Evolutionary conservation across 2,888 invertebrate species (phyloP).

Genomic region (Hirtodrosophila trivittata): DNA sequence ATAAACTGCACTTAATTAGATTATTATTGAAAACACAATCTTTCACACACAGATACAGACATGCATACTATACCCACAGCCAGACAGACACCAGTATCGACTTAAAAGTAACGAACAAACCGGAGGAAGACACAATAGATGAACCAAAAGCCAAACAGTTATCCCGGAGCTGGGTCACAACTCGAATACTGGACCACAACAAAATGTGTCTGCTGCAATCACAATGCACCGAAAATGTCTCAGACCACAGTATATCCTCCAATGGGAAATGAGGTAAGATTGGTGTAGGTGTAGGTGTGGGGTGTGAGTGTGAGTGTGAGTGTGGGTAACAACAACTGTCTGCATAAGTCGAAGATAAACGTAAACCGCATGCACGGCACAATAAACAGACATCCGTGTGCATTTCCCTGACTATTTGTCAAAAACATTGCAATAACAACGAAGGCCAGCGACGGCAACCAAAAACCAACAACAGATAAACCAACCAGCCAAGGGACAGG

Average conservation of each 20-base stretch:
- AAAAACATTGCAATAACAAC: slow-evolving; percentile 78
- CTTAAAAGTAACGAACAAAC: slow-evolving; percentile 53
- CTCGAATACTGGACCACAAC: slow-evolving; percentile 57
- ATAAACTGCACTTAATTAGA: slow-evolving; percentile 69
- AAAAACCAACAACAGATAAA: slow-evolving; percentile 70
- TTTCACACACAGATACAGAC: slow-evolving; percentile 18
- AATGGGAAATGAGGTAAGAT: slow-evolving; percentile 1
- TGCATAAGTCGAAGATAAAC: slow-evolving; percentile 78
- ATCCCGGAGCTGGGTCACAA: slow-evolving; percentile 39
- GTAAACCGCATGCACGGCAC: slow-evolving; percentile 78
- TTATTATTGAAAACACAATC: slow-evolving; percentile 67
- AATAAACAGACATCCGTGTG: slow-evolving; percentile 79
- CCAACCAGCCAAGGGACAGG: slow-evolving; percentile 42
- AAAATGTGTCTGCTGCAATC: slow-evolving; percentile 73
- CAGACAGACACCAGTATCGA: not conserved
- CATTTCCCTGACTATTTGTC: slow-evolving; percentile 79
- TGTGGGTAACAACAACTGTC: slow-evolving; percentile 56
- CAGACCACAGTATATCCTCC: slow-evolving; percentile 65
- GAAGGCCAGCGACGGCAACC: slow-evolving; percentile 56
- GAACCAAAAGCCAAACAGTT: slow-evolving; percentile 55
- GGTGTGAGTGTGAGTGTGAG: not conserved
- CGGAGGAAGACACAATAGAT: slow-evolving; percentile 51
- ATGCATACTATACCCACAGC: slow-evolving; percentile 17
- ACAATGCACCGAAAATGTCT: slow-evolving; percentile 67
- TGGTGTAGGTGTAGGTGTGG: not conserved